These are phyloP conservation scores for Ardeotis arabs DNA, from an alignment of 2,113 vertebrate genomes.

Conservation along the genomic window DNA sequence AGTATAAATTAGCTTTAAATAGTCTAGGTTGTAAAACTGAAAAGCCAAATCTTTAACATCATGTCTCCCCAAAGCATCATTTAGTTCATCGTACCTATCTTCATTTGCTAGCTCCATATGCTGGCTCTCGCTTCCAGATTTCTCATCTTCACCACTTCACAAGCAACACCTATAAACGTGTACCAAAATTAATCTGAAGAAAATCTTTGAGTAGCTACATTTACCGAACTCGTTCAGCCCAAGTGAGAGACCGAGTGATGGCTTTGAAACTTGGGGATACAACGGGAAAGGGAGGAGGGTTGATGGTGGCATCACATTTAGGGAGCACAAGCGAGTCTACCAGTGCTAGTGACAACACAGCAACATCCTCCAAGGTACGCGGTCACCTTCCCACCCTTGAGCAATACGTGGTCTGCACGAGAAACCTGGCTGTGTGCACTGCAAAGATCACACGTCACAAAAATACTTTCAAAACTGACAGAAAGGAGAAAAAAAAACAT, in stretches of 20 bases:
- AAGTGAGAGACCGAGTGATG: not conserved
- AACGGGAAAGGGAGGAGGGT: not conserved
- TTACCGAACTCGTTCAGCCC: not conserved
- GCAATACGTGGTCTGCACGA: fast-evolving
- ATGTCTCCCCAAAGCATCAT: not conserved
- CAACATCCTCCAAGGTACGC: fast-evolving
- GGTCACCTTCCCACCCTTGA: not conserved
- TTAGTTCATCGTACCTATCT: not conserved
- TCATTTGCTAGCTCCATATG: constrained; percentile 30
- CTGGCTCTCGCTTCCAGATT: not conserved
- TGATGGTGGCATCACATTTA: not conserved
- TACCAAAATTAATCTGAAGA: not conserved
- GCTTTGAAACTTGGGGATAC: not conserved
- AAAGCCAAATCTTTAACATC: constrained; percentile 36
- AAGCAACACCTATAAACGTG: fast-evolving
- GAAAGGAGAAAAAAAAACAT: not conserved
- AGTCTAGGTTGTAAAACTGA: constrained; percentile 15
- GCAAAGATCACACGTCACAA: not conserved
- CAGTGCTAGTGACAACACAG: not conserved
- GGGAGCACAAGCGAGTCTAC: not conserved
- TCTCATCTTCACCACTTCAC: not conserved
- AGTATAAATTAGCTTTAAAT: constrained; percentile 15
- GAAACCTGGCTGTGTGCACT: not conserved
- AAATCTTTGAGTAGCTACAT: not conserved
- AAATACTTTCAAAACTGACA: not conserved